Evolutionary conservation across 1,140 invertebrate species (phyloP), one percentile per base, ranked within the genome.

Genomic region (Lordiphosa mommai): DNA sequence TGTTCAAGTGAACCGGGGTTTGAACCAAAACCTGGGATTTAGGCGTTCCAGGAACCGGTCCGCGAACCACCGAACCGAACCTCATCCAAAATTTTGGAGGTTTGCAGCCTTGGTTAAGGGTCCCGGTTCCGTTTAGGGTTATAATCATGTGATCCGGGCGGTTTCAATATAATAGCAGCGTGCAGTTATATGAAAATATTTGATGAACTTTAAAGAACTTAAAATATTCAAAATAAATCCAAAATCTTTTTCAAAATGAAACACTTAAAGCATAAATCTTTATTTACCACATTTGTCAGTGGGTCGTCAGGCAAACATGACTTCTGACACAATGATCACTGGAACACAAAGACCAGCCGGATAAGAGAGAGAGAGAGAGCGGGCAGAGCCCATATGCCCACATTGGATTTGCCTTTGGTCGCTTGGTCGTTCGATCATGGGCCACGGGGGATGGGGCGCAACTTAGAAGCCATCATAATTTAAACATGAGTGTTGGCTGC

Each of bases 391-490:
- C 63, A 67, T 67, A 67, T 67, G 63, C 63, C 63, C 61, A 66
- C 52, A 67, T 67, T 46, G 51, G 13, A 48, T 57, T 40, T 50
- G 16, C 23, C 34, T 32, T 36, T 38, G 13, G 27, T 27, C 27
- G 38, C 9, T 43, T 6, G 23, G 6, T 27, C 4, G 0, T 0
- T 13, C 34, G 34, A 37, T 37, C 48, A 37, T 23, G 37, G 29
- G 16, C 14, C 16, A 7, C 48, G 20, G 58, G 40, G 43, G 41
- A 16, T 61, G 61, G 58, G 63, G 67, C 73, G 50, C 73, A 84
- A 84, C 36, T 72, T 84, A 84, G 77, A 84, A 84, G 77, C 77
- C 77, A 77, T 84, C 79, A 84, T 84, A 84, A 84, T 84, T 84
- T 84, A 84, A 84, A 84, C 77, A 84, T 84, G 79, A 84, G 77